These are phyloP conservation scores for Stegostoma tigrinum DNA, from an alignment of 2,113 vertebrate genomes.

Conservation along the genomic window DNA sequence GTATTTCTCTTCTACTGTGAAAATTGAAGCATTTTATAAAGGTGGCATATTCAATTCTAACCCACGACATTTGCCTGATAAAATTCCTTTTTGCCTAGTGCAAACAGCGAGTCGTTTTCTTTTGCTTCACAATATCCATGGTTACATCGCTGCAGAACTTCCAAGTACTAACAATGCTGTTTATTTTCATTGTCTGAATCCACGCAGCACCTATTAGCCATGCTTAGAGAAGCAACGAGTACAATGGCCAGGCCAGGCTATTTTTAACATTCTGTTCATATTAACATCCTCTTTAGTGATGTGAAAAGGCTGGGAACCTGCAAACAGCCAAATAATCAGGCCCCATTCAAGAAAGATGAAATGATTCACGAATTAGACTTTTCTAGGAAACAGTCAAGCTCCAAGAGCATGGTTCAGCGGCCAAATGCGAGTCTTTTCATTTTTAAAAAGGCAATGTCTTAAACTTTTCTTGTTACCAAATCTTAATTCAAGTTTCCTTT, in stretches of 20 bases:
- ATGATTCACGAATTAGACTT: constrained; percentile 6
- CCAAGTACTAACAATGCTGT: constrained; percentile 52
- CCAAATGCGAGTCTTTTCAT: neutral
- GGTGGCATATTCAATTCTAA: constrained; percentile 62
- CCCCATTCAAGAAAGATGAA: constrained; percentile 32
- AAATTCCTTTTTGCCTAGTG: constrained; percentile 55
- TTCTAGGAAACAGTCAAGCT: neutral
- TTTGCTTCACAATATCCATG: constrained; percentile 64
- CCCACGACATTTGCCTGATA: constrained; percentile 56
- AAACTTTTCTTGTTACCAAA: neutral
- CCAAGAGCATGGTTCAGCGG: neutral
- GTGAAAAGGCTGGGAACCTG: neutral
- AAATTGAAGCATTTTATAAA: constrained; percentile 46
- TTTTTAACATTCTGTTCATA: constrained; percentile 16
- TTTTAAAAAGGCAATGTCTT: neutral
- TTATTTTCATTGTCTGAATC: constrained; percentile 35
- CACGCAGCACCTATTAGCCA: constrained; percentile 27
- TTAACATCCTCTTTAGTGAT: constrained; percentile 2
- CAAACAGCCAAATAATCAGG: constrained; percentile 37
- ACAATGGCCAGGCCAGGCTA: constrained; percentile 11
- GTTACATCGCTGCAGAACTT: constrained; percentile 62
- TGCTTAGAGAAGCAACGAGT: constrained; percentile 28
- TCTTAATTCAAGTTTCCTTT: neutral
- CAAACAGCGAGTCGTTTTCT: constrained; percentile 60
- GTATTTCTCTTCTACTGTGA: neutral